These are phyloP conservation scores for Tenthredo notha DNA, from an alignment of 2,888 invertebrate species.

Conservation along the genomic window DNA sequence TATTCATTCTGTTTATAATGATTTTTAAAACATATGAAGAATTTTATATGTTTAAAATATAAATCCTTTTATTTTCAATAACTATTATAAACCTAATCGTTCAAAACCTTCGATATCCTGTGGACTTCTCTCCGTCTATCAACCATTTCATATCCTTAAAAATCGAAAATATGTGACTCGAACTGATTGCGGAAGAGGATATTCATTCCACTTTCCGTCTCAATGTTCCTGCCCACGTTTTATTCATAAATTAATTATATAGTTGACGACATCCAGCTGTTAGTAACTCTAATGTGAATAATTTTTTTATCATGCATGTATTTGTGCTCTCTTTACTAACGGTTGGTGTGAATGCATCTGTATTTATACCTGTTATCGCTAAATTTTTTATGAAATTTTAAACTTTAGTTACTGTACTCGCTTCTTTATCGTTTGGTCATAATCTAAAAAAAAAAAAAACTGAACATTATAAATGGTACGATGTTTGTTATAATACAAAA, in stretches of 20 bases:
- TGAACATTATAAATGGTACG: neutral
- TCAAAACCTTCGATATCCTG: neutral
- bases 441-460: neutral
- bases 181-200: neutral
- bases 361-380: neutral
- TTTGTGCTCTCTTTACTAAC: conserved; percentile 50
- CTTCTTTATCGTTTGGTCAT: neutral
- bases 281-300: conserved; percentile 48
- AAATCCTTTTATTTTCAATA: conserved; percentile 21
- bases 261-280: conserved; percentile 30
- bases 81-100: neutral
- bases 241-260: neutral
- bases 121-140: neutral
- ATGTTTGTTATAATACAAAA: neutral
- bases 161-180: neutral
- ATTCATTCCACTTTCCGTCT: neutral
- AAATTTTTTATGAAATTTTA: neutral
- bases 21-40: neutral
- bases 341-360: neutral
- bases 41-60: conserved; percentile 12
- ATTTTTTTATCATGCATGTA: conserved; percentile 41
- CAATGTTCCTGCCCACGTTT: neutral
- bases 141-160: neutral
- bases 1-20: neutral
- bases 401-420: neutral